Conservation (phyloP, 2,797 vertebrate genomes). For the Tapera naevia region DNA sequence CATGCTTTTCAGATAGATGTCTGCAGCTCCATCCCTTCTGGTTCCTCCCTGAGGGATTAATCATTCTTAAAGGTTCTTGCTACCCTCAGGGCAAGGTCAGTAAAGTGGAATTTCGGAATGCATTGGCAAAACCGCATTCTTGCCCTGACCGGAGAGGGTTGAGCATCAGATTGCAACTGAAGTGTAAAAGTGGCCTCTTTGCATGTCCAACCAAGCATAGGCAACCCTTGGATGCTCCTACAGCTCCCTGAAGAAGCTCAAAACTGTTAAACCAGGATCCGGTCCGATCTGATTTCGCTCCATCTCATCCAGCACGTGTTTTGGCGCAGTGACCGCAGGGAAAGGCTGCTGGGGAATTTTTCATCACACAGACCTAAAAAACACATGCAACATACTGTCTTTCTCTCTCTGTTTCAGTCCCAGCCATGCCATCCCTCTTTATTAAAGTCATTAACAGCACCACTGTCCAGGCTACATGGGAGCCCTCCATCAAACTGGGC, state of each 20-base stretch:
- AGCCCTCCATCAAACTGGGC: conserved; percentile 90
- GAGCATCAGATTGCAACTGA: conserved; percentile 23
- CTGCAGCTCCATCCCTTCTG: not conserved
- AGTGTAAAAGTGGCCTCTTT: not conserved
- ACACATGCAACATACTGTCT: not conserved
- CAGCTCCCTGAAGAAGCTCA: not conserved
- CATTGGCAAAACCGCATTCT: conserved; percentile 9
- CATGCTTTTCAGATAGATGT: not conserved
- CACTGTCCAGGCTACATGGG: conserved; percentile 88
- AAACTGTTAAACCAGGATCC: not conserved
- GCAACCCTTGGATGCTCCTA: not conserved
- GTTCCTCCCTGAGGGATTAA: conserved; percentile 13
- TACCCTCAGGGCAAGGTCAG: not conserved
- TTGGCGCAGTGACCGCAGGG: not conserved
- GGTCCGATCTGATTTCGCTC: not conserved
- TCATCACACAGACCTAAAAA: not conserved
- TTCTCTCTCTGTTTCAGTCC: conserved; percentile 80
- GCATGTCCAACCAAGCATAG: not conserved
- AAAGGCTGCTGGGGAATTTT: not conserved
- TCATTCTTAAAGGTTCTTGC: not conserved
- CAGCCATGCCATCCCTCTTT: conserved; percentile 87
- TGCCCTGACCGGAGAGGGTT: not conserved
- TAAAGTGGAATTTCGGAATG: conserved; percentile 27
- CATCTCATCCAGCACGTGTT: not conserved
- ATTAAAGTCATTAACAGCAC: conserved; percentile 90